phyloP scores from a whole-genome alignment of 2,113 vertebrate genomes.

The Tachysurus fulvidraco region DNA sequence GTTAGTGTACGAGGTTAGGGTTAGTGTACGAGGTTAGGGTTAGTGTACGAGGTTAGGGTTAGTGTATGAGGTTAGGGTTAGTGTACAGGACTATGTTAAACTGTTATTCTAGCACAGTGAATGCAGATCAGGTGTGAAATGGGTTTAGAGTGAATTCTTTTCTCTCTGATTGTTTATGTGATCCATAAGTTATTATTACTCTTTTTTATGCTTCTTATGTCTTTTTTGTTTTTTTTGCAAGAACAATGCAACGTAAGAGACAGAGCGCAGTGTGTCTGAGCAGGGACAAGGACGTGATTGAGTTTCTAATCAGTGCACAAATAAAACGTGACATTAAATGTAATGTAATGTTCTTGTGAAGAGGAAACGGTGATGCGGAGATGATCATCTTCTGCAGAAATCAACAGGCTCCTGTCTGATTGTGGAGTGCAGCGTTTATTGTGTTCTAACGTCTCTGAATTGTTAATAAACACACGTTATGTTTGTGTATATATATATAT shows the following conservation, averaged over 20 bases:
- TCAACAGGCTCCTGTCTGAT: background rate
- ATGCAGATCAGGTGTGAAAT: background rate
- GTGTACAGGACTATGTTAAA: background rate
- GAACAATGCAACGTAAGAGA: slow-evolving; percentile 70
- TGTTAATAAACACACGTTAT: background rate
- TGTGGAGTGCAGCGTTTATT: background rate
- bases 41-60: background rate
- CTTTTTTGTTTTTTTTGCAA: slow-evolving; percentile 55
- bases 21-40: too few relatives aligned
- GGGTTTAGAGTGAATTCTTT: background rate
- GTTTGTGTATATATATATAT: background rate
- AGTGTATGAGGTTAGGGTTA: too few relatives aligned
- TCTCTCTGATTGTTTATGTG: slow-evolving; percentile 40
- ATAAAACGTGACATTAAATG: background rate
- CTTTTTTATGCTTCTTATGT: background rate
- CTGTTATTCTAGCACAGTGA: background rate
- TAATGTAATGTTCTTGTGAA: background rate
- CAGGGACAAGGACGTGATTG: background rate
- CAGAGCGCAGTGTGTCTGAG: background rate
- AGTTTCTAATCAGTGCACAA: background rate
- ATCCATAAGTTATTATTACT: slow-evolving; percentile 39
- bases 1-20: too few relatives aligned
- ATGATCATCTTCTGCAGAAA: background rate
- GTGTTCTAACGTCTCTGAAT: background rate
- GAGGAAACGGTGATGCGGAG: background rate